Conservation (phyloP, 2,113 vertebrate genomes). For the Percopsis transmontana region DNA sequence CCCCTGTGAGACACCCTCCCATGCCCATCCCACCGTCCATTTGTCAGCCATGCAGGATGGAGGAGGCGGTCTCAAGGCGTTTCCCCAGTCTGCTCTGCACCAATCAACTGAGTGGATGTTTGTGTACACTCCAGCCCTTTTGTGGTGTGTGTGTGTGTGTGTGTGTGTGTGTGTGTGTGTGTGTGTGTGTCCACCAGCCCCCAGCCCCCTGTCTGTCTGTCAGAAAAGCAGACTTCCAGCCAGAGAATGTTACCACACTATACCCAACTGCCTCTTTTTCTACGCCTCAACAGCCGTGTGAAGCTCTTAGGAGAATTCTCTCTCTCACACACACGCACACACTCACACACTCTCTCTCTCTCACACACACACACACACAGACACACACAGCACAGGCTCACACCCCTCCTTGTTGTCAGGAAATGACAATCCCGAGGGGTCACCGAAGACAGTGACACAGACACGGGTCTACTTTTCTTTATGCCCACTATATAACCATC, state of each 20-base stretch:
- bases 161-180: neutral
- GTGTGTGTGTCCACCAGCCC: neutral
- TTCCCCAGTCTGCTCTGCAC: constrained; percentile 38
- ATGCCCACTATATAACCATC: constrained; percentile 48
- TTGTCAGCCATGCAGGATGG: neutral
- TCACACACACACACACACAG: constrained; percentile 20
- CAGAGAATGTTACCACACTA: constrained; percentile 76
- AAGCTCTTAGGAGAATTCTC: constrained; percentile 68
- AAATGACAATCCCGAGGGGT: constrained; percentile 33
- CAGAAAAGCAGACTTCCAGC: constrained; percentile 64
- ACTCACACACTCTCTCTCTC: constrained; percentile 27
- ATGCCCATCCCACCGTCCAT: constrained; percentile 5
- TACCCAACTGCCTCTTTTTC: constrained; percentile 74
- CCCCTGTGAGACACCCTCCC: constrained; percentile 29
- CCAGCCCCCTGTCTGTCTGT: constrained; percentile 14
- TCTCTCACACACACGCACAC: constrained; percentile 20
- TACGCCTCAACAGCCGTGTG: constrained; percentile 69
- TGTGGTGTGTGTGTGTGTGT: neutral
- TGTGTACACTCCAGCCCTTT: constrained; percentile 40
- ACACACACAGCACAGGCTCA: constrained; percentile 21
- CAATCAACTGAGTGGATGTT: constrained; percentile 54
- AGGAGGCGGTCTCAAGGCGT: constrained; percentile 43
- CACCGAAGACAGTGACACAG: constrained; percentile 41
- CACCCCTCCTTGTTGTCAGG: constrained; percentile 37
- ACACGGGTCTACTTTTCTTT: constrained; percentile 35